Evolutionary conservation across 2,888 invertebrate genomes (phyloP), one percentile per base, ranked within the genome.

Genomic region (Meloe dianella): DNA sequence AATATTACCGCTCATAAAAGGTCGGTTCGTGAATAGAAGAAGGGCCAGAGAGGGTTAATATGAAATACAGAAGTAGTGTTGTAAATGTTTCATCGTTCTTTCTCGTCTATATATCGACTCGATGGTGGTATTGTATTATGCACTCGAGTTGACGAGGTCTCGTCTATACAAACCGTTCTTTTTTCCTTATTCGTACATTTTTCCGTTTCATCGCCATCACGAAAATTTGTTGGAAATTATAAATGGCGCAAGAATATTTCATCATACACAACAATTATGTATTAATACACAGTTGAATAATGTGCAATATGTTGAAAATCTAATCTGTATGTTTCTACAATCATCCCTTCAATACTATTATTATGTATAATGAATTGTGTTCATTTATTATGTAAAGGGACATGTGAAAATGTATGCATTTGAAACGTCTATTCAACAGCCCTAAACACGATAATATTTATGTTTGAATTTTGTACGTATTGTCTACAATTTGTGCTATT

Each of bases 101-200:
- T 57, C 63, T 58, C 58, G 17, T 35, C 65, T 70, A 65, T n/a
- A n/a, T 72, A 73, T 71, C 73, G 71, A 72, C 71, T 69, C 71
- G 47, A 20, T 20, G 47, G 70, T 71, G 47, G 70, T 71, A 70
- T 72, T 72, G 67, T 71, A 67, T 71, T 68, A 68, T 71, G 69
- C 71, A 73, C 72, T 73, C 68, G 72, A 71, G 69, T 67, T 71
- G 71, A 71, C 65, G 72, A 70, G 66, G 70, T 60, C 68, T 72
- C 72, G 65, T 41, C 41, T 41, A 41, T 73, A 47, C 47, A 20
- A 47, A 22, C 22, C 57, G 29, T 27, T 3, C 27, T 57, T 30
- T 8, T 57, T 30, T 68, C 63, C 58, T 66, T 24, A 10, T 35
- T 38, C 58, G 32, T 30, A 22, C 12, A 6, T 58, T 35, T 29